phyloP scores from a whole-genome alignment of 2,113 vertebrate species.

The Actinemys pallida region DNA sequence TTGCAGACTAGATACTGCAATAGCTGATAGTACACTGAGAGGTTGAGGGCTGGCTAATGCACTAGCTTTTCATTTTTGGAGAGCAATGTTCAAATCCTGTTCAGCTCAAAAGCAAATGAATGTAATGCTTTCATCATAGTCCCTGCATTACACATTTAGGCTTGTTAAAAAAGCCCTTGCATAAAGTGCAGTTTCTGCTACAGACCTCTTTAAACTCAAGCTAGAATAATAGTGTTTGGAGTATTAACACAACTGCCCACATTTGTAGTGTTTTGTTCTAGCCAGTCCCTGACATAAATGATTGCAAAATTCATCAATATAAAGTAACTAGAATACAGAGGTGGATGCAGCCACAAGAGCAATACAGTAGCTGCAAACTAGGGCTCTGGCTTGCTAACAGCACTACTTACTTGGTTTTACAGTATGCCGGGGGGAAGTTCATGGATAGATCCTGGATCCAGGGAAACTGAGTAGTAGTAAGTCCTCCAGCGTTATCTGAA shows the following conservation, averaged over 20 bases:
- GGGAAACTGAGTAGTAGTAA: not conserved
- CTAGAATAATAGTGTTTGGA: not conserved
- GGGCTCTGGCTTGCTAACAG: not conserved
- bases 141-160: accelerated
- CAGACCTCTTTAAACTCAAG: not conserved
- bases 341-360: not conserved
- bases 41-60: not conserved
- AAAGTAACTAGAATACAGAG: not conserved
- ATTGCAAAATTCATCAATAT: not conserved
- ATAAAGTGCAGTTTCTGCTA: not conserved
- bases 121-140: not conserved
- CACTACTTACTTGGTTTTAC: not conserved
- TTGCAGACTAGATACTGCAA: not conserved
- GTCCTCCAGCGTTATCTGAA: not conserved
- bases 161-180: not conserved
- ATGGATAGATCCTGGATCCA: not conserved
- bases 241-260: accelerated
- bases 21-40: not conserved
- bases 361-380: not conserved
- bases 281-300: not conserved
- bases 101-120: conserved; percentile 6
- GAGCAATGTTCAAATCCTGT: not conserved
- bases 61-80: not conserved
- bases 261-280: not conserved
- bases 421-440: not conserved